Evolutionary conservation across 1,140 invertebrate genomes (phyloP).

Genomic region (Patella vulgata): DNA sequence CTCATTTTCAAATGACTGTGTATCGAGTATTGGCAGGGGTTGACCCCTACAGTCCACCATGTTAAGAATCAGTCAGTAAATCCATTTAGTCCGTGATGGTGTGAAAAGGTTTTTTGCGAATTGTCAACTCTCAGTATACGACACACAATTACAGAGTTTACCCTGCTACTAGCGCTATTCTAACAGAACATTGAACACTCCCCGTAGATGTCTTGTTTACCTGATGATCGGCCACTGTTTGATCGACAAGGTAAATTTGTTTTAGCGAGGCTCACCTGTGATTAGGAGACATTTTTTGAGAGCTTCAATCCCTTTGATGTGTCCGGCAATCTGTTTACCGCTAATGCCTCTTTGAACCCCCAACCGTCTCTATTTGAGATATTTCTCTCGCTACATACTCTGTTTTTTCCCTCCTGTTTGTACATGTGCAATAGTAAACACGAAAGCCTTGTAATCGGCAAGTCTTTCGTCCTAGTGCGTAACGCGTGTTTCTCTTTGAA

Average conservation of each 20-base stretch:
- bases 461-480: constrained; percentile 1
- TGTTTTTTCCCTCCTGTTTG: constrained; percentile 15
- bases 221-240: constrained; percentile 29
- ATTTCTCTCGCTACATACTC: constrained; percentile 13
- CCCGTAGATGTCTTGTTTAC: constrained; percentile 24
- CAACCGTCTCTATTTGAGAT: constrained; percentile 32
- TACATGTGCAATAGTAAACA: constrained; percentile 15
- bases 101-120: constrained; percentile 25
- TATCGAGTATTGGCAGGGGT: neutral
- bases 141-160: neutral
- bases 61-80: constrained; percentile 23
- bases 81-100: constrained; percentile 33
- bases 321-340: constrained; percentile 27
- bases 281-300: constrained; percentile 45
- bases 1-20: no score
- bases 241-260: constrained; percentile 44
- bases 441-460: constrained; percentile 1
- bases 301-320: constrained; percentile 37
- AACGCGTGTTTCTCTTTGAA: constrained; percentile 14
- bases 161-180: no score
- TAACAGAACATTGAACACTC: constrained; percentile 1
- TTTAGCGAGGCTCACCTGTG: constrained; percentile 42
- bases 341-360: constrained; percentile 36
- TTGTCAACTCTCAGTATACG: constrained; percentile 1
- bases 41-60: constrained; percentile 6